Percentiles rank a stretch among this genome's conserved stretches.
These are phyloP conservation scores for Eulemur macaco DNA, from an alignment of 2,113 vertebrate genomes.

Conservation along the genomic window DNA sequence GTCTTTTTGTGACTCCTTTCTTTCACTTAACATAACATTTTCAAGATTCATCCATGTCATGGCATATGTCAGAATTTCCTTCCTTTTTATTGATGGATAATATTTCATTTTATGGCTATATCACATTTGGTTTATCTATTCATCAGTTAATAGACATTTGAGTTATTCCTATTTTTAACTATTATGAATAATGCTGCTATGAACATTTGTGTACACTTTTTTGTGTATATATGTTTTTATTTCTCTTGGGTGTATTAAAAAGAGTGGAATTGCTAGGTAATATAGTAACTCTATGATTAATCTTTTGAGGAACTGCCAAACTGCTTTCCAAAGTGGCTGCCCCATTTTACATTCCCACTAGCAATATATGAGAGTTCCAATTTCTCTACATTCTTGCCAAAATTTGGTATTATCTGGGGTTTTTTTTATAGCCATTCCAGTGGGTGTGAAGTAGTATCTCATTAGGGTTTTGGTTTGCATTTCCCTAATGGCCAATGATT, in stretches of 20 bases:
- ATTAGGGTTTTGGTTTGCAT: not conserved
- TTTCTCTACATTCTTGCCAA: not conserved
- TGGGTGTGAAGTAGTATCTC: not conserved
- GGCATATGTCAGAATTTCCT: not conserved
- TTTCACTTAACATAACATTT: not conserved
- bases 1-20: not conserved
- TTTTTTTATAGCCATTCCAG: not conserved
- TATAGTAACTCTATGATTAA: not conserved
- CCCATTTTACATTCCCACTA: not conserved
- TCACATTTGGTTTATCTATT: not conserved
- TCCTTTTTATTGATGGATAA: conserved; percentile 10
- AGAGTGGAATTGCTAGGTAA: not conserved
- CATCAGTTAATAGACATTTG: not conserved
- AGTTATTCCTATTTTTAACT: not conserved
- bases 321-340: not conserved
- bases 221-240: not conserved
- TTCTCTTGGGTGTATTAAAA: conserved; percentile 8
- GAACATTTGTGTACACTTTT: not conserved
- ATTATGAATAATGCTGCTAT: not conserved
- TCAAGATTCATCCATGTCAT: not conserved
- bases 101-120: not conserved
- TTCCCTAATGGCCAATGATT: not conserved
- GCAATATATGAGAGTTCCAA: not conserved
- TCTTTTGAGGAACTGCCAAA: conserved; percentile 7
- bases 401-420: not conserved